These are phyloP conservation scores for Oceanites oceanicus DNA, from an alignment of 2,113 vertebrate genomes.

Conservation along the genomic window DNA sequence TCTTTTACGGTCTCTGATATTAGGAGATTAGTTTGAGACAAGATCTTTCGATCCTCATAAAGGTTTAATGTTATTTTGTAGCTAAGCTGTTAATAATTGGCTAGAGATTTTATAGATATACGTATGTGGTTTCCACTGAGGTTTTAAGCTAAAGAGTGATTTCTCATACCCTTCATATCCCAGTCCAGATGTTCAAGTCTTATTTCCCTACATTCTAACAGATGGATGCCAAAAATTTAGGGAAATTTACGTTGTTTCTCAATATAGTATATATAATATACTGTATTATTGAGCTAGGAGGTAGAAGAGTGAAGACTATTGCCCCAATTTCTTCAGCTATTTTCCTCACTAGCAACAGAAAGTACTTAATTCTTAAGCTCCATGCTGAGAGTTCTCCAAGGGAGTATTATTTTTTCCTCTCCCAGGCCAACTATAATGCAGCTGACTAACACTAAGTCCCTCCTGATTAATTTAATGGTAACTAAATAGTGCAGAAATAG, in stretches of 20 bases:
- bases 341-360: constrained; percentile 7
- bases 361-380: constrained; percentile 17
- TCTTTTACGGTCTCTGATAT: neutral
- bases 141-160: constrained; percentile 6
- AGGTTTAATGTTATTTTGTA: constrained; percentile 34
- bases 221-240: constrained; percentile 26
- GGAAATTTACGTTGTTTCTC: neutral
- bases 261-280: neutral
- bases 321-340: constrained; percentile 11
- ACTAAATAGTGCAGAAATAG: constrained; percentile 55
- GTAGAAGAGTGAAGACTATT: neutral
- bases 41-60: constrained; percentile 18
- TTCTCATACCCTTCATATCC: constrained; percentile 6
- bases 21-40: constrained; percentile 26
- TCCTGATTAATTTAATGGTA: constrained; percentile 52
- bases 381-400: constrained; percentile 31
- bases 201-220: neutral
- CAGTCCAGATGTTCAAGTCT: constrained; percentile 39
- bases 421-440: neutral
- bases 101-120: neutral
- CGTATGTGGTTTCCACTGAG: neutral
- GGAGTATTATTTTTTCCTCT: constrained; percentile 20
- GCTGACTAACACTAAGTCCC: constrained; percentile 31
- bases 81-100: constrained; percentile 45
- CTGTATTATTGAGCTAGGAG: neutral